Evolutionary conservation across 2,888 invertebrate genomes (phyloP).

Genomic region (Trissolcus japonicus): DNA sequence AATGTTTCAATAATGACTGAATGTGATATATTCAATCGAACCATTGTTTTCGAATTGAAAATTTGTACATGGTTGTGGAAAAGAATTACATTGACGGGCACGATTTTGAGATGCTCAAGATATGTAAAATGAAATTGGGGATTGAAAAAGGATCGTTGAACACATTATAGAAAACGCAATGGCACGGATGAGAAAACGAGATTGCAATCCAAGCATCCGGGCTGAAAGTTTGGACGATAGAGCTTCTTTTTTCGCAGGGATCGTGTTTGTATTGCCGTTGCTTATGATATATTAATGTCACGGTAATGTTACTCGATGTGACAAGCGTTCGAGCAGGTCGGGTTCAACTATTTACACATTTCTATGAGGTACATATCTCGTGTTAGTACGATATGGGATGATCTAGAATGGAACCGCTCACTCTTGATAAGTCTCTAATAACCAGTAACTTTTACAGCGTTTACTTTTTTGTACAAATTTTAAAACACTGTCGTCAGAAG

Average conservation of each 20-base stretch:
- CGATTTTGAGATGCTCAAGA: too few relatives aligned
- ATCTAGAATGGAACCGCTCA: slow-evolving; percentile 33
- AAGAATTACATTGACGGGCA: too few relatives aligned
- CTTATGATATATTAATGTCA: slow-evolving; percentile 45
- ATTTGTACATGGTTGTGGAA: background rate
- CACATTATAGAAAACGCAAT: slow-evolving; percentile 1
- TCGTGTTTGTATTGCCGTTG: slow-evolving; percentile 60
- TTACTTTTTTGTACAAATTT: slow-evolving; percentile 17
- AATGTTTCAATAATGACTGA: too few relatives aligned
- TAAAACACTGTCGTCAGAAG: background rate
- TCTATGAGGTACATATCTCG: slow-evolving; percentile 65
- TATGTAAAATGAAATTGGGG: too few relatives aligned
- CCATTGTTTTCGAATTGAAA: too few relatives aligned
- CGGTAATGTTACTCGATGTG: slow-evolving; percentile 20
- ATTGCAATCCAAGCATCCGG: slow-evolving; percentile 13
- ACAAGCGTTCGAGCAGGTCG: slow-evolving; percentile 41
- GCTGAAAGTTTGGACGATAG: slow-evolving; percentile 19
- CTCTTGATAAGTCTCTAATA: slow-evolving; percentile 11
- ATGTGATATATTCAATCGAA: too few relatives aligned
- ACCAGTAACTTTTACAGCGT: slow-evolving; percentile 11
- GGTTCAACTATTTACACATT: slow-evolving; percentile 52
- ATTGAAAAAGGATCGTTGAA: background rate
- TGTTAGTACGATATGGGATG: slow-evolving; percentile 66
- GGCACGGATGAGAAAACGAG: background rate
- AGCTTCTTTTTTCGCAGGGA: slow-evolving; percentile 60